Evolutionary conservation across 2,113 vertebrate genomes (phyloP).

Genomic region (Python bivittatus): DNA sequence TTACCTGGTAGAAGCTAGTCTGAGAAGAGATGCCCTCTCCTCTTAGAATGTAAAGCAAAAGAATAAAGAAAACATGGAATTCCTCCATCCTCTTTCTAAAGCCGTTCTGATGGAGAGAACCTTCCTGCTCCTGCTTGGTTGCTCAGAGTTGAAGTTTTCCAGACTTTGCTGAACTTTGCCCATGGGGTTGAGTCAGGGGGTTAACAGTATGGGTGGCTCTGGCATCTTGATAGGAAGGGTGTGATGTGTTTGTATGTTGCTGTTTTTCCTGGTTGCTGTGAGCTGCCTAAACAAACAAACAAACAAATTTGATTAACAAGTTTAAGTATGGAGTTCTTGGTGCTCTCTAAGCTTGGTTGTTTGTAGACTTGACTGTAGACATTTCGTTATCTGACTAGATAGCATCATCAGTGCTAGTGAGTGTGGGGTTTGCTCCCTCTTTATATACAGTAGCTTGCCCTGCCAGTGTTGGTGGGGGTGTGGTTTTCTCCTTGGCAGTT

Average conservation of each 20-base stretch:
- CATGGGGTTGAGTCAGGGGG: not conserved
- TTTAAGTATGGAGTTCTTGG: no score
- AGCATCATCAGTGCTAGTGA: no score
- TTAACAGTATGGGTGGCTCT: not conserved
- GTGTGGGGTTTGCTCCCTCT: no score
- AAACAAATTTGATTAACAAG: no score
- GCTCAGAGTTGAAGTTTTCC: not conserved
- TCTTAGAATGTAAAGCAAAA: not conserved
- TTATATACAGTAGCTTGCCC: no score
- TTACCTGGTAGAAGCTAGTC: not conserved
- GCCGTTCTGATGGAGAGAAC: not conserved
- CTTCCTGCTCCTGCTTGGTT: not conserved
- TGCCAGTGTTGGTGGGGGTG: no score
- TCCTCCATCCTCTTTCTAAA: not conserved
- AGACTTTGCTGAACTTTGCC: not conserved
- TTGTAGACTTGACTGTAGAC: no score
- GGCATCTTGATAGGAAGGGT: not conserved
- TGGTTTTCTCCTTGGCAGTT: no score
- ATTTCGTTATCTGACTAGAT: no score
- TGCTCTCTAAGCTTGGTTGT: no score
- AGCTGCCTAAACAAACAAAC: no score
- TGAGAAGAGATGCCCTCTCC: not conserved
- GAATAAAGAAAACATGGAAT: not conserved
- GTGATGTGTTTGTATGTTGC: not conserved
- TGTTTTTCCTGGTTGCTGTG: not conserved